Evolutionary conservation across 2,113 vertebrate species (phyloP), one percentile per base, ranked within the genome.

Genomic region (Xiphophorus maculatus): DNA sequence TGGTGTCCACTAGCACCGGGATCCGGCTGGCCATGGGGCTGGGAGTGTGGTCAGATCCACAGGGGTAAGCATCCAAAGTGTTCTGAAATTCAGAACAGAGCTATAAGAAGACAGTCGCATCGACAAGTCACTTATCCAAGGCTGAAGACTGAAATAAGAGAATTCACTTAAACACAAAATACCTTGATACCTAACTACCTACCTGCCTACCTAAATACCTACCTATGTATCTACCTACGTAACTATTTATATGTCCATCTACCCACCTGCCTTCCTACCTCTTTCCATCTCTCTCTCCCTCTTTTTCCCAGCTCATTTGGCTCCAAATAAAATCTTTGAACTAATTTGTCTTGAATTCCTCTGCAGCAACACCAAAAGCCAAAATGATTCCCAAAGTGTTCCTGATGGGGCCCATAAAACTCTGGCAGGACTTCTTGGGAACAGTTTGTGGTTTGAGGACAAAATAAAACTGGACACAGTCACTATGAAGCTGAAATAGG

Each of bases 31-130:
- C 97, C 96, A 99, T 98, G 0, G 98, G 97, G 84, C 97, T 99
- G 64, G 97, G 97, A 0, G 97, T 99, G 91, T 99, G 98, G 92
- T 99, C 97, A 7, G 97, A 99, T 71, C 98, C 98, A 42, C 98
- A 99, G 0, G 97, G 97, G 83, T 98, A 99, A 1, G 97, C 95
- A 9, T 98, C 96, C 35, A 99, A 88, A 4, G 97, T 99, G 77
- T 98, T 98, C 98, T 99, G 28, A 32, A 4, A 58, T 5, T 71
- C n/a, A n/a, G 32, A 13, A 32, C 1, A 63, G 40, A 42, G 15
- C 14, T 14, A 42, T 42, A 42, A 42, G 5, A 66, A 42, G 11
- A 40, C 37, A 2, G n/a, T 44, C 14, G 27, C 44, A 48, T 17
- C 4, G 17, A 48, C 35, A 10, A 35, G 35, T 35, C 35, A 35